Evolutionary conservation across 53 echinoderm and acorn worm species (phyloP).

Genomic region (Echinometra lucunter): DNA sequence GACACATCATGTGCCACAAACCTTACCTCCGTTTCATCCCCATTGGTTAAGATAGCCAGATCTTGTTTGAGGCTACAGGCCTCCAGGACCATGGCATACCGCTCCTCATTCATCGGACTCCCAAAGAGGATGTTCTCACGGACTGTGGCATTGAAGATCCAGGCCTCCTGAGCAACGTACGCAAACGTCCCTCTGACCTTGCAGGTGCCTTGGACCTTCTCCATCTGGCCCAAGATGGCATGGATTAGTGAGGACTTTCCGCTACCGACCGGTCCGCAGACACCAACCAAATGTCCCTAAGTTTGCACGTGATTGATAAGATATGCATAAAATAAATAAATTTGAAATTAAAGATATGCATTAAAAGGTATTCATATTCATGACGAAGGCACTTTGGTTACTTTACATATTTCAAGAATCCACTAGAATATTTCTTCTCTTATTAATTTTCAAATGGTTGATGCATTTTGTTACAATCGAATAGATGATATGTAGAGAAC

Average conservation of each 20-base stretch:
- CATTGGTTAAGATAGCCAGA: slow-evolving; percentile 86
- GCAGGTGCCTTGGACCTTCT: slow-evolving; percentile 76
- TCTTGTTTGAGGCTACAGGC: slow-evolving; percentile 86
- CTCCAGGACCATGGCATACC: slow-evolving; percentile 80
- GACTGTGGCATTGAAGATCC: slow-evolving; percentile 92
- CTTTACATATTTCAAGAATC: too few species aligned
- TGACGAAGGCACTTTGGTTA: too few species aligned
- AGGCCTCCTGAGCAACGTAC: slow-evolving; percentile 92
- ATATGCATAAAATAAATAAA: too few species aligned
- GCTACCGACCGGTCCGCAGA: slow-evolving; percentile 91
- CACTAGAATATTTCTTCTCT: too few species aligned
- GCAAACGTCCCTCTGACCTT: slow-evolving; percentile 80
- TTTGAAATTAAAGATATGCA: too few species aligned
- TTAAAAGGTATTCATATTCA: too few species aligned
- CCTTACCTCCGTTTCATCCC: slow-evolving; percentile 92
- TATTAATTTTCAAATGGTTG: too few species aligned
- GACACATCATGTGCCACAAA: too few species aligned
- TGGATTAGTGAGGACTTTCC: slow-evolving; percentile 92
- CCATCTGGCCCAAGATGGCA: slow-evolving; percentile 93
- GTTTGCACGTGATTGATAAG: neutral
- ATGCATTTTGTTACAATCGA: too few species aligned
- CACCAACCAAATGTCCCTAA: slow-evolving; percentile 82
- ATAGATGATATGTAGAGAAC: too few species aligned
- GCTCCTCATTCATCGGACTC: slow-evolving; percentile 75
- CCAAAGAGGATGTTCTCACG: slow-evolving; percentile 93